phyloP scores from a whole-genome alignment of 2,797 vertebrate genomes.

The Knipowitschia caucasica region DNA sequence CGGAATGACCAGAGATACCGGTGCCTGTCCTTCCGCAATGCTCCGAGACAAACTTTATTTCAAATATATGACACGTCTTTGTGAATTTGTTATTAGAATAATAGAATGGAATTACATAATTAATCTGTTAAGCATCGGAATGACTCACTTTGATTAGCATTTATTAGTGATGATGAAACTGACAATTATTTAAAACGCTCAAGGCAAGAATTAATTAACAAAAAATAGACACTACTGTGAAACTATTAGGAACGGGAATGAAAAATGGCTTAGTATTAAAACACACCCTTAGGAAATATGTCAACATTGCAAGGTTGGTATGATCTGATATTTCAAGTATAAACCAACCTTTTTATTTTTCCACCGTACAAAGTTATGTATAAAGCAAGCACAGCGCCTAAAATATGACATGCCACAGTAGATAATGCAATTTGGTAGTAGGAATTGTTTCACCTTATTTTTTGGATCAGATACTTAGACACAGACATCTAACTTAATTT shows the following conservation, averaged over 20 bases:
- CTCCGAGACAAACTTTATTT: neutral
- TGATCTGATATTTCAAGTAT: no score
- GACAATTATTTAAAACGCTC: neutral
- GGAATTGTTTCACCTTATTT: no score
- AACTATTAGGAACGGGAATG: neutral
- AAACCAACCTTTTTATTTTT: no score
- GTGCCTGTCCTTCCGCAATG: neutral
- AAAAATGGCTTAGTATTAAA: neutral
- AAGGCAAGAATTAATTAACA: neutral
- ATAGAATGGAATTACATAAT: neutral
- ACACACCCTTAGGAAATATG: neutral
- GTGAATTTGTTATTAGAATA: neutral
- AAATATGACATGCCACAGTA: no score
- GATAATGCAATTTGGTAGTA: no score
- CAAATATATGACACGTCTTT: neutral
- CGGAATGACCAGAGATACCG: neutral
- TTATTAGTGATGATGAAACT: neutral
- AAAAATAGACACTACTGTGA: neutral
- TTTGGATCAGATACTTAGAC: no score
- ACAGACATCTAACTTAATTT: no score
- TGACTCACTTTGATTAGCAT: neutral
- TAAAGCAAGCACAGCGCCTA: no score
- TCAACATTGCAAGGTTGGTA: neutral
- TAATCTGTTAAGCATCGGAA: neutral
- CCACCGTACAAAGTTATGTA: no score